Base-by-base conservation (phyloP, 64 coral and sea anemone genomes). In the Platygyra sinensis region DNA sequence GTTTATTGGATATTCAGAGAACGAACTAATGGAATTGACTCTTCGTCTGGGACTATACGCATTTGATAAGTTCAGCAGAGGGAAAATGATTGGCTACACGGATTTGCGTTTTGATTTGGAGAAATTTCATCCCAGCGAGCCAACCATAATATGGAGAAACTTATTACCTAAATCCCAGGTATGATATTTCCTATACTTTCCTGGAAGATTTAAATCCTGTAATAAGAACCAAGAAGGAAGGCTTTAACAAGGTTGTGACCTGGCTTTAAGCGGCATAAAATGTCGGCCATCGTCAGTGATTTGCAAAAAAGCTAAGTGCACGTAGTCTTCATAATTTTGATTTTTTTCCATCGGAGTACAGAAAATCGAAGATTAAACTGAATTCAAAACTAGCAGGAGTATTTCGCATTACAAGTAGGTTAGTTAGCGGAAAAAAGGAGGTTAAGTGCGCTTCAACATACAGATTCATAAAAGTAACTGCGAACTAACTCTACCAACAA, bases 1-100 rank as follows among this genome's bases (percentile, higher is more conserved):
- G 80, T 96, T 96, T 90, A 80, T 96, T 33, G 94, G 94, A 12
- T 96, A 96, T 81, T 96, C 94, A 0, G 80, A 92, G 67, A 73
- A 77, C 30, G 94, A 96, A 33, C 64, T 96, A 2, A 79, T 93
- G 74, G 75, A 90, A 32, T 73, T 96, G 13, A 93, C 91, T 72
- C 80, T 96, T 60, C 91, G 94, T 29, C 72, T 96, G 36, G 94
- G 94, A 8, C 73, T 96, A 14, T 96, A 89, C 25, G 80, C 91
- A 18, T 93, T 86, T 82, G 94, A 96, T 50, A 93, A 77, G 54
- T 96, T 96, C 33, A 96, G 94, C 76, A 80, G 92, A 78, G 94
- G 91, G 3, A 89, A 93, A 32, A 89, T 93, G 87, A 60, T 96
- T 24, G 94, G 94, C 8, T 96, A 76, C 61, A 93, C 88, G 24